Percentiles rank a stretch among this genome's conserved stretches.
Evolutionary conservation across 2,888 invertebrate species (phyloP).

Genomic region (Mythimna ferrago): DNA sequence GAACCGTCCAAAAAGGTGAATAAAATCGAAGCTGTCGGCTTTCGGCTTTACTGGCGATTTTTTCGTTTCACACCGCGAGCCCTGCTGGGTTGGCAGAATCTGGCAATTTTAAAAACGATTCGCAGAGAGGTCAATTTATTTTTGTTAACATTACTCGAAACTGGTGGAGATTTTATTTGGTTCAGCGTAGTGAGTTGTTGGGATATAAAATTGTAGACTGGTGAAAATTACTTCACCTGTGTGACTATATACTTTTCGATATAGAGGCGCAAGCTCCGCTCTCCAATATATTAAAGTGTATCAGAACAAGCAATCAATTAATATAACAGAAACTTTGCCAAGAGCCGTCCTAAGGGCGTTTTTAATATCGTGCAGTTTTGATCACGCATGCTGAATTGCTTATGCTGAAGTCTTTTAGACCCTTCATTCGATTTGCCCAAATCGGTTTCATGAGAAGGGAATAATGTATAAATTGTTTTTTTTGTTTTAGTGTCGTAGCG

Average conservation of each 20-base stretch:
- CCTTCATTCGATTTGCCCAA: too few relatives aligned
- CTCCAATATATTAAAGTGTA: not conserved
- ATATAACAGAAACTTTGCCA: not conserved
- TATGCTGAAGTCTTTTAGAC: too few relatives aligned
- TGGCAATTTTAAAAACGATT: slow-evolving; percentile 75
- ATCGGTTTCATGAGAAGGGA: too few relatives aligned
- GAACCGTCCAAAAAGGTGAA: slow-evolving; percentile 63
- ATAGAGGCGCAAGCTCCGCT: not conserved
- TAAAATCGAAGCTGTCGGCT: slow-evolving; percentile 74
- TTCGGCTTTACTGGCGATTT: slow-evolving; percentile 73
- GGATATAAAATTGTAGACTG: slow-evolving; percentile 19
- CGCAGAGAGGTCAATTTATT: slow-evolving; percentile 71
- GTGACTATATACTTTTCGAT: not conserved
- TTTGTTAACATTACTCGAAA: slow-evolving; percentile 66
- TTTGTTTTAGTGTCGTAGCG: too few relatives aligned
- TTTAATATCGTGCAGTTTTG: too few relatives aligned
- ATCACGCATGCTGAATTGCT: too few relatives aligned
- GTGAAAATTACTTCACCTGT: not conserved
- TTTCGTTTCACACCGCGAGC: slow-evolving; percentile 67
- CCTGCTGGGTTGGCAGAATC: slow-evolving; percentile 72
- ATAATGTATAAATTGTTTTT: too few relatives aligned
- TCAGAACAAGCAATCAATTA: not conserved
- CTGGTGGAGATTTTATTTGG: slow-evolving; percentile 61
- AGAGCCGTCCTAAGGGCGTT: too few relatives aligned
- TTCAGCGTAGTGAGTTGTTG: slow-evolving; percentile 48